Conservation (phyloP, 2,888 invertebrate species). For the Agrenia bidenticulata region DNA sequence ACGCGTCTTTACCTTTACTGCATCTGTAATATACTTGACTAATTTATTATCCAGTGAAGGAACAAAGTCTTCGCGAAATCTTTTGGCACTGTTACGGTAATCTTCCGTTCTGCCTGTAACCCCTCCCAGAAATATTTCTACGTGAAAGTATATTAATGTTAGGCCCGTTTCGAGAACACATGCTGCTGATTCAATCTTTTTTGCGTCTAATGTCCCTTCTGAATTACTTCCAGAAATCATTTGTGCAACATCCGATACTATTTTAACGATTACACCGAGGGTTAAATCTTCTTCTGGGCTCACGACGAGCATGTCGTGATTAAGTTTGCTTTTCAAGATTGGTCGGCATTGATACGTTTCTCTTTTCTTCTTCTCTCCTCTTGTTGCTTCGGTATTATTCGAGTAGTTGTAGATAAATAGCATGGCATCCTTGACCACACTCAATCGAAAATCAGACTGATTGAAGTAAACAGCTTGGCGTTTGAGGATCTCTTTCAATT, state of each 20-base stretch:
- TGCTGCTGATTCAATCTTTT: constrained; percentile 21
- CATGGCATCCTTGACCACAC: constrained; percentile 37
- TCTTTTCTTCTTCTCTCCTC: constrained; percentile 13
- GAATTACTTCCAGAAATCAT: constrained; percentile 25
- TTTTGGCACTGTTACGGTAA: constrained; percentile 10
- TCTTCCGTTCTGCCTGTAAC: background rate
- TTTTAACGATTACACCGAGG: constrained; percentile 44
- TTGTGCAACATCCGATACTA: constrained; percentile 36
- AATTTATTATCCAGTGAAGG: constrained; percentile 20
- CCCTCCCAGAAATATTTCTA: constrained; percentile 34
- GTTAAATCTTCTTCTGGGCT: constrained; percentile 41
- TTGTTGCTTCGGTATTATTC: constrained; percentile 27
- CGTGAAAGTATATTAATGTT: constrained; percentile 39
- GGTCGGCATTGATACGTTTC: constrained; percentile 12
- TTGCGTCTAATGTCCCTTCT: constrained; percentile 3
- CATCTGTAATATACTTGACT: constrained; percentile 28
- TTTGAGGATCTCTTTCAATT: constrained; percentile 36
- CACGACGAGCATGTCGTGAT: constrained; percentile 22
- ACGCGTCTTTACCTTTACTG: constrained; percentile 37
- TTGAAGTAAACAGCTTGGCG: constrained; percentile 27
- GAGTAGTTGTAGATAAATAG: constrained; percentile 42
- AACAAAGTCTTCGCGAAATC: constrained; percentile 19
- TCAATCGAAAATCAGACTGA: constrained; percentile 21
- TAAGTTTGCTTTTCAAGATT: constrained; percentile 34
- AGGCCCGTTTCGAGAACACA: constrained; percentile 47